Evolutionary conservation across 2,113 vertebrate genomes (phyloP).

Genomic region (Centrocercus urophasianus): DNA sequence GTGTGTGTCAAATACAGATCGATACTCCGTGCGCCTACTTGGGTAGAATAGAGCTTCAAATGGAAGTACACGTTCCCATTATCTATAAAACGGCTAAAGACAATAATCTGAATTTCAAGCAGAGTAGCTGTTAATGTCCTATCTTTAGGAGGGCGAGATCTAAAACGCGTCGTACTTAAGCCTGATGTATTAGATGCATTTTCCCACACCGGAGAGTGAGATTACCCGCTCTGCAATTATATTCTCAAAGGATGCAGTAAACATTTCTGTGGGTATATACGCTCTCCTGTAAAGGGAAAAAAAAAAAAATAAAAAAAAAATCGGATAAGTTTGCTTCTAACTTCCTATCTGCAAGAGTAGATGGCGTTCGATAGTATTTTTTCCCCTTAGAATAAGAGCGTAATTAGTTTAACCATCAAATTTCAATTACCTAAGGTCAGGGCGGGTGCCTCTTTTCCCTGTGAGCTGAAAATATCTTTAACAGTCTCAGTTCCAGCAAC

Average conservation of each 20-base stretch:
- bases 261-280: neutral
- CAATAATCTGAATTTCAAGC: constrained; percentile 61
- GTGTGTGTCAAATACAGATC: constrained; percentile 56
- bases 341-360: constrained; percentile 24
- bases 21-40: constrained; percentile 50
- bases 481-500: constrained; percentile 53
- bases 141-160: constrained; percentile 43
- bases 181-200: constrained; percentile 42
- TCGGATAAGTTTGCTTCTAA: constrained; percentile 47
- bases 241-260: constrained; percentile 20
- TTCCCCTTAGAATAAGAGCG: constrained; percentile 62
- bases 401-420: constrained; percentile 79
- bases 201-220: constrained; percentile 13
- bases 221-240: constrained; percentile 44
- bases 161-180: constrained; percentile 33
- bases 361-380: constrained; percentile 51
- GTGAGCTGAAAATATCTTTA: constrained; percentile 67
- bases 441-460: constrained; percentile 48
- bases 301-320: neutral
- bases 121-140: constrained; percentile 31
- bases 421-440: constrained; percentile 79
- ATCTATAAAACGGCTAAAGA: constrained; percentile 39
- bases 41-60: constrained; percentile 60
- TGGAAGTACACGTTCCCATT: constrained; percentile 47
- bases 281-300: neutral